These are phyloP conservation scores for Burhinus oedicnemus DNA, from an alignment of 2,113 vertebrate genomes.

Conservation along the genomic window DNA sequence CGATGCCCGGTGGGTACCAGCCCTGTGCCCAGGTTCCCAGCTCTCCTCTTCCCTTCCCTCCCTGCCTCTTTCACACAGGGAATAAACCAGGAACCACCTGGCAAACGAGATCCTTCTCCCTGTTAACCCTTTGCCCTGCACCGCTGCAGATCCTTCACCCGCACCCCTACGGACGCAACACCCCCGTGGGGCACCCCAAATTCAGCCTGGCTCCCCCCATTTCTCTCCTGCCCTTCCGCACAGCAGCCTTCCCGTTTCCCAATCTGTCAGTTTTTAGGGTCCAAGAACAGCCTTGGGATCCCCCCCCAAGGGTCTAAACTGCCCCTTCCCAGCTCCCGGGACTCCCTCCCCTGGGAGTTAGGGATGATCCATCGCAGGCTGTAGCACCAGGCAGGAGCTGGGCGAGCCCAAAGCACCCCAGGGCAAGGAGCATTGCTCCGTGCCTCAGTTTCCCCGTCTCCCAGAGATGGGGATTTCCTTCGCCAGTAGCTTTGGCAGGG, in stretches of 20 bases:
- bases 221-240: background rate
- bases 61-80: background rate
- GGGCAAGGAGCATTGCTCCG: rapidly evolving
- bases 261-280: rapidly evolving
- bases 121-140: constrained; percentile 31
- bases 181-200: background rate
- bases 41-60: background rate
- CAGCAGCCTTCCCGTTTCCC: background rate
- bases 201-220: rapidly evolving
- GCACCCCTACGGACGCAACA: too few relatives aligned
- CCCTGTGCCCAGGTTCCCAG: background rate
- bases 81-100: background rate
- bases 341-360: background rate
- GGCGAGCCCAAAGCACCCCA: background rate
- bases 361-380: rapidly evolving
- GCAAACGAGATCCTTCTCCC: background rate
- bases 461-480: background rate
- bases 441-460: constrained; percentile 9
- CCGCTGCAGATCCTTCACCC: background rate
- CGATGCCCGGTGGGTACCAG: background rate
- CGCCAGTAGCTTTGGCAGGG: background rate
- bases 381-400: background rate
- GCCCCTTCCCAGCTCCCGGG: background rate
- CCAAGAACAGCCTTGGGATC: rapidly evolving
- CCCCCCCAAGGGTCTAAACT: background rate